A percentile compares a stretch with the other conserved stretches of the same genome.
Evolutionary conservation across 2,888 invertebrate genomes (phyloP).

Genomic region (Troglohyphantes excavatus): DNA sequence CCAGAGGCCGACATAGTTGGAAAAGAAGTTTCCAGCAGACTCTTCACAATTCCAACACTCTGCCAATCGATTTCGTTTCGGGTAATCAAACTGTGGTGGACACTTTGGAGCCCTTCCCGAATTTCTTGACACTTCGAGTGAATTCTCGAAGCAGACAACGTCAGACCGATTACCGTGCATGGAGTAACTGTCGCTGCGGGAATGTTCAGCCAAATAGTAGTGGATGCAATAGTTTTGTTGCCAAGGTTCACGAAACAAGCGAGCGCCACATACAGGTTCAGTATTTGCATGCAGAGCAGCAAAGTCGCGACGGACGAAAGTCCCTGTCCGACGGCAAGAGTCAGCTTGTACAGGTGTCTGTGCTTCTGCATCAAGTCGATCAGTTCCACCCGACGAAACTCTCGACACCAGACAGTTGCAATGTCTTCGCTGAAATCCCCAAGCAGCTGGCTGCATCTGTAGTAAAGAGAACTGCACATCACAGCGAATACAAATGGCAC

Average conservation of each 20-base stretch:
- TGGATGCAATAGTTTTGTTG: no score
- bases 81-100: no score
- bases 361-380: background rate
- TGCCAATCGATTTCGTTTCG: no score
- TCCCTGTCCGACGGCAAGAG: background rate
- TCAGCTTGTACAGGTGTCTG: background rate
- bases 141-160: no score
- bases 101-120: no score
- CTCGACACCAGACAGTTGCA: background rate
- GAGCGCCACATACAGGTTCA: background rate
- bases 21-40: no score
- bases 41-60: no score
- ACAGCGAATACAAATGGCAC: background rate
- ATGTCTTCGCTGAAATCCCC: background rate
- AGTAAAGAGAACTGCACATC: background rate
- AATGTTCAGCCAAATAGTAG: no score
- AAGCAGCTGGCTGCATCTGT: background rate
- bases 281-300: background rate
- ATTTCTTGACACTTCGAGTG: no score
- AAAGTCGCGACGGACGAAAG: background rate
- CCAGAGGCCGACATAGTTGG: no score
- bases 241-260: background rate
- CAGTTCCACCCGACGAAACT: background rate
- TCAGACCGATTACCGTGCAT: no score
- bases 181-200: no score